Evolutionary conservation across 2,888 invertebrate species (phyloP).

Genomic region (Hypselothyrea guttata): DNA sequence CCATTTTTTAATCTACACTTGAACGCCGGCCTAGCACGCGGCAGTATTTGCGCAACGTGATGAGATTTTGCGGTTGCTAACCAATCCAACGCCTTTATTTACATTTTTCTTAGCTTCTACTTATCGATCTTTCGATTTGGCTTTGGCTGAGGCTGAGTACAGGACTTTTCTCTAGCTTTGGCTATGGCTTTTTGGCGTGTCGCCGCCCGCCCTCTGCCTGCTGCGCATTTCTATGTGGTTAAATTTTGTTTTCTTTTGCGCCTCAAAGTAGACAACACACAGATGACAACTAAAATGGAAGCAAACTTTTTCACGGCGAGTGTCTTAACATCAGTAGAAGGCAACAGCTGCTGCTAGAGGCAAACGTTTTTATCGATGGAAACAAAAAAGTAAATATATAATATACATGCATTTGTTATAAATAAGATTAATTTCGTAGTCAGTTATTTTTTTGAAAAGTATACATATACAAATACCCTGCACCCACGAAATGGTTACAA

Average conservation of each 20-base stretch:
- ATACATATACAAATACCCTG: too few species aligned
- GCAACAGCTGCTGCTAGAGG: constrained; percentile 48
- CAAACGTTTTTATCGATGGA: constrained; percentile 50
- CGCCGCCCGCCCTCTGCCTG: constrained; percentile 16
- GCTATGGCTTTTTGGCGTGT: constrained; percentile 26
- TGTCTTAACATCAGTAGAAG: constrained; percentile 2
- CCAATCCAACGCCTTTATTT: constrained; percentile 58
- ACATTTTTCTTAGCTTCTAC: constrained; percentile 58
- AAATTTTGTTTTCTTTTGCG: constrained; percentile 26
- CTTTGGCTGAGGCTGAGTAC: constrained; percentile 6
- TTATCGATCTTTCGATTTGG: constrained; percentile 62
- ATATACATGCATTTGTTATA: too few species aligned
- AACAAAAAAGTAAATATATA: constrained; percentile 13
- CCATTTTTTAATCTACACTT: constrained; percentile 77
- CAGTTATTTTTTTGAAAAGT: constrained; percentile 2
- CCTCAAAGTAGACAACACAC: constrained; percentile 42
- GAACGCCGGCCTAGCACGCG: constrained; percentile 65
- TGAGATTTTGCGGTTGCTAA: constrained; percentile 74
- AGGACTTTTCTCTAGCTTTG: background rate
- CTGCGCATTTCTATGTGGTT: constrained; percentile 33
- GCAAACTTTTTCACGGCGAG: background rate
- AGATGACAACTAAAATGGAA: constrained; percentile 45
- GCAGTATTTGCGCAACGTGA: constrained; percentile 75
- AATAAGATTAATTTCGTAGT: constrained; percentile 38
- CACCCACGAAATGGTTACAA: too few species aligned